Conservation (phyloP, 2,797 vertebrate genomes). For the Spinibarbus caldwelli region DNA sequence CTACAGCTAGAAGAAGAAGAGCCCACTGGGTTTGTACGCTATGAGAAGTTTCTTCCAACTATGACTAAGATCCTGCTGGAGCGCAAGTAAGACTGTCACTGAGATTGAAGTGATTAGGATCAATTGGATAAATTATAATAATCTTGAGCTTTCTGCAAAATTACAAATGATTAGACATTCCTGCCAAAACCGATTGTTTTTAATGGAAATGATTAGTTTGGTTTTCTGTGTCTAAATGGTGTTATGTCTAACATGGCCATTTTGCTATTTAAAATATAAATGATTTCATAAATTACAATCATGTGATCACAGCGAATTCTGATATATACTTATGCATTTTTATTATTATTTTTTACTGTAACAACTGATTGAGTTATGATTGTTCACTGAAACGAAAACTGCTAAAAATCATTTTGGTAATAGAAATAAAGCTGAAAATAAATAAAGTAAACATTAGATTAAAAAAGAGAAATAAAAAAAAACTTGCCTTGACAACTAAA, state of each 20-base stretch:
- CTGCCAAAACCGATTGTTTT: neutral
- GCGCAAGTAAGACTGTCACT: constrained; percentile 77
- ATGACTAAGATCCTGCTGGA: constrained; percentile 88
- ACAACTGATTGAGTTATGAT: too few species aligned
- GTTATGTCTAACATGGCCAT: neutral
- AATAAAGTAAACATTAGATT: too few species aligned
- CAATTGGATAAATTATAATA: neutral
- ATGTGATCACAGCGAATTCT: neutral
- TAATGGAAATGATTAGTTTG: neutral
- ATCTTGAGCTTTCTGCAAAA: neutral
- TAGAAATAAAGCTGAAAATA: too few species aligned
- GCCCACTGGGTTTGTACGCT: constrained; percentile 81
- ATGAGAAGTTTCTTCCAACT: constrained; percentile 89
- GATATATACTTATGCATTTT: too few species aligned
- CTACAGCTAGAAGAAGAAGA: constrained; percentile 90
- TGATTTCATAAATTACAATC: neutral
- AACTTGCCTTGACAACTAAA: too few species aligned
- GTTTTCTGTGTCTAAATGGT: neutral
- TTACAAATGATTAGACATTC: neutral
- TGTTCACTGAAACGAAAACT: too few species aligned
- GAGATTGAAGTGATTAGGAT: neutral
- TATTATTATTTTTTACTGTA: too few species aligned
- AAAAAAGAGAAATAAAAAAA: neutral
- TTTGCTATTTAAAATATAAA: neutral
- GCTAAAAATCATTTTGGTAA: too few species aligned